Evolutionary conservation across 2,797 vertebrate species (phyloP), one percentile per base, ranked within the genome.

Genomic region (Schizopygopsis malacanthus): DNA sequence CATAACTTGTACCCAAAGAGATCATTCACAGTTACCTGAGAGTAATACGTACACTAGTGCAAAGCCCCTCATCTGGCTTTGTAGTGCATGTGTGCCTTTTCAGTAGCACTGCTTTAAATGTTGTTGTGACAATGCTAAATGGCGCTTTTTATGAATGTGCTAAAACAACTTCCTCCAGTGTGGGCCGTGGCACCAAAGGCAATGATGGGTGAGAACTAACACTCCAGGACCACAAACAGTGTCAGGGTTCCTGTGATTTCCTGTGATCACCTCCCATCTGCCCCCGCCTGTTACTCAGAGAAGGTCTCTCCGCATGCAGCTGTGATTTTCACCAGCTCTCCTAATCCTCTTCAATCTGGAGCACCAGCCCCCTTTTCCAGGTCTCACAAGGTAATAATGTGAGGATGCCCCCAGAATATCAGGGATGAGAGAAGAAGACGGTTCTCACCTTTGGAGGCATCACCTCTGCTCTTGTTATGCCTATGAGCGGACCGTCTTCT

Each of bases 81-180:
- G 94, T 91, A 94, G 92, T 94, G 93, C 92, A 88, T 93, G 90
- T 89, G 91, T 92, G 91, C 90, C 92, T 93, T 94, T 93, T 94
- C 94, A 93, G 93, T 91, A 89, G 92, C 93, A 39, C 82, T 50
- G 76, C 89, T 92, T 93, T 93, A 93, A 92, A 93, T 93, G 93
- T 94, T 95, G 94, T 95, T 94, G 93, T 94, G 93, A 94, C 94
- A 94, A 94, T 95, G 92, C 92, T 96, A 95, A 95, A 94, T 94
- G 93, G 87, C 41, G 87, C 90, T 92, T 95, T 90, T 94, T 94
- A 95, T 93, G 91, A 93, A 93, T 79, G 90, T 90, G 92, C 91
- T 95, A 93, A 94, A 94, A 93, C 87, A 90, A 90, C 82, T 86
- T 88, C 82, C 89, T 79, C 85, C 81, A 83, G 76, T 83, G 91